Conservation (phyloP, 2,797 vertebrate species). For the Cuculus canorus region DNA sequence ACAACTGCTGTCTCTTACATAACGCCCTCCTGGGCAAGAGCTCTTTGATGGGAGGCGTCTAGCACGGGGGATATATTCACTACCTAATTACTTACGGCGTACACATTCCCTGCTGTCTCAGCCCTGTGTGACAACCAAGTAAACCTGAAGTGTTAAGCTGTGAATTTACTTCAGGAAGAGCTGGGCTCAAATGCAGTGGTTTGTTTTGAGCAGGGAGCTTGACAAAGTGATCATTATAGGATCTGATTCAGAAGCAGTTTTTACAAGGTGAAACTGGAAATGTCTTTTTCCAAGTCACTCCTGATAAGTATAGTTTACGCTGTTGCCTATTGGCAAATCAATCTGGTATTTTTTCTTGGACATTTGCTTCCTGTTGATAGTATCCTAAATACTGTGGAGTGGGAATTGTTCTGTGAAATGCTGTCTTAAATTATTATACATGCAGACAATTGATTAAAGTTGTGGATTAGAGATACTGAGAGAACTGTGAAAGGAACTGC, state of each 20-base stretch:
- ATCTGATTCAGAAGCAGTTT: background rate
- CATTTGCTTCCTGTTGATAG: background rate
- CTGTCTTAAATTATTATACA: background rate
- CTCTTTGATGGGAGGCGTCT: background rate
- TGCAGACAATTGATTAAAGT: background rate
- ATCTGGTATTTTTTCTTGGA: background rate
- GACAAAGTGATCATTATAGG: background rate
- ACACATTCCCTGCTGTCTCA: background rate
- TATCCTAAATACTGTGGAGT: background rate
- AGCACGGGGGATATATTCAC: background rate
- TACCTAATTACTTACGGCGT: background rate
- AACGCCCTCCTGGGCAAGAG: background rate
- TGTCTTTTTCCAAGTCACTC: background rate
- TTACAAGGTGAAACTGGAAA: background rate
- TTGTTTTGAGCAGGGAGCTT: background rate
- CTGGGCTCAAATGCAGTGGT: background rate
- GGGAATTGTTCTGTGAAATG: background rate
- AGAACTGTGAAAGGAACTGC: background rate
- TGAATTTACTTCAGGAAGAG: background rate
- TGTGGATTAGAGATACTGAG: background rate
- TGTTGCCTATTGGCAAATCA: background rate
- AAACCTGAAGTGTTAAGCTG: background rate
- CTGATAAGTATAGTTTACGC: background rate
- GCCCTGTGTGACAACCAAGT: background rate
- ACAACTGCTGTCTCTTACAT: background rate